phyloP scores from a whole-genome alignment of 1,140 invertebrate genomes.

The Drosophila parabipectinata region DNA sequence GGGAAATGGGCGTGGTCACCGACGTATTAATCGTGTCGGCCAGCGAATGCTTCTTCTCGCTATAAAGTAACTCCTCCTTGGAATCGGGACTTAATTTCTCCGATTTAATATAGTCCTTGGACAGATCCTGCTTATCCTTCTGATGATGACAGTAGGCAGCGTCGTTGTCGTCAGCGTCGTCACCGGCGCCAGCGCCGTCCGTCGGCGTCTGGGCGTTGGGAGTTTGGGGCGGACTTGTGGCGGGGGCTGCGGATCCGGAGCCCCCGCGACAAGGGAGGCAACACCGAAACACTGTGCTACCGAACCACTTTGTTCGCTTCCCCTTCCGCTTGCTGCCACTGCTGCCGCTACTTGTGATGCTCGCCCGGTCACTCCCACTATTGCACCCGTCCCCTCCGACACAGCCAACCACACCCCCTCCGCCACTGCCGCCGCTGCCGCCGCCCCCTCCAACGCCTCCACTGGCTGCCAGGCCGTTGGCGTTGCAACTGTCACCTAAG shows the following conservation, averaged over 20 bases:
- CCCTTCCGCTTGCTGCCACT: constrained; percentile 56
- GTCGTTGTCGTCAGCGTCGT: too few species aligned
- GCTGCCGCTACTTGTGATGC: constrained; percentile 18
- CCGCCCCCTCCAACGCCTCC: constrained; percentile 51
- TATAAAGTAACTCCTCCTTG: constrained; percentile 26
- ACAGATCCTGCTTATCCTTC: background rate
- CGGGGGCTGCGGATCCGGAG: constrained; percentile 85
- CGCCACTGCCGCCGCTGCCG: constrained; percentile 36
- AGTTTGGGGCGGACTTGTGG: constrained; percentile 83
- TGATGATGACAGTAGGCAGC: too few species aligned
- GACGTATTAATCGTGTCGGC: constrained; percentile 77
- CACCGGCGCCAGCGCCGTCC: constrained; percentile 40
- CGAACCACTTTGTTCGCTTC: constrained; percentile 75
- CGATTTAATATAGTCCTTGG: constrained; percentile 5
- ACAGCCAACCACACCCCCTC: constrained; percentile 9
- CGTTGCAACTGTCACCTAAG: constrained; percentile 54
- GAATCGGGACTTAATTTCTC: constrained; percentile 24
- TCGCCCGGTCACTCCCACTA: constrained; percentile 6
- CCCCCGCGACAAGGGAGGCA: constrained; percentile 88
- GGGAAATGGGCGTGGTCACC: constrained; percentile 75
- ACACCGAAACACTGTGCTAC: constrained; percentile 87
- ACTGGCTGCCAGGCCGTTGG: constrained; percentile 71
- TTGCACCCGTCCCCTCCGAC: constrained; percentile 27
- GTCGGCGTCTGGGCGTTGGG: constrained; percentile 59
- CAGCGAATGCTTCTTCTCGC: constrained; percentile 73